These are phyloP conservation scores for Hymenochirus boettgeri DNA, from an alignment of 2,113 vertebrate genomes.

Conservation along the genomic window DNA sequence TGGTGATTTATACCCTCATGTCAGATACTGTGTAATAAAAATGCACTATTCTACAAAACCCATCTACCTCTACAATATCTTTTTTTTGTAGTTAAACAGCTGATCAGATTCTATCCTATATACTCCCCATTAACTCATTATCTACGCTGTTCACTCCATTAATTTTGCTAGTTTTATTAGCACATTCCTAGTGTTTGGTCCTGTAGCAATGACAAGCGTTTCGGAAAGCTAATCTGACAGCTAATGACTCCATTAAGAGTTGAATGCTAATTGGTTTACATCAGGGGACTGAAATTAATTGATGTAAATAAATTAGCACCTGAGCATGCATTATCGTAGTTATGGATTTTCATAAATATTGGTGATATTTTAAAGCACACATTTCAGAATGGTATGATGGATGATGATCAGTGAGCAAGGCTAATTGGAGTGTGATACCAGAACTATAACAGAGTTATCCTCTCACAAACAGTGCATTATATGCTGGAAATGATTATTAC, in stretches of 20 bases:
- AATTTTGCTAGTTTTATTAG: conserved; percentile 93
- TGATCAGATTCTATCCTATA: conserved; percentile 76
- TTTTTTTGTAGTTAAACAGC: conserved; percentile 77
- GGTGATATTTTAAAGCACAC: conserved; percentile 56
- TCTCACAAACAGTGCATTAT: conserved; percentile 52
- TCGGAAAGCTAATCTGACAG: conserved; percentile 91
- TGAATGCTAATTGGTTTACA: conserved; percentile 93
- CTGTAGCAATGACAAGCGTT: conserved; percentile 80
- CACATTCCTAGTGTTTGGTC: conserved; percentile 70
- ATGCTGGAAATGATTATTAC: conserved; percentile 45
- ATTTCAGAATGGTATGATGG: conserved; percentile 51
- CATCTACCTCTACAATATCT: conserved; percentile 71
- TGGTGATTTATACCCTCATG: neutral
- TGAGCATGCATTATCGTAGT: conserved; percentile 73
- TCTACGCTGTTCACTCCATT: conserved; percentile 90
- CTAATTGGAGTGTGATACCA: conserved; percentile 60
- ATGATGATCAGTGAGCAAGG: conserved; percentile 56
- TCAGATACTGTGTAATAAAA: neutral
- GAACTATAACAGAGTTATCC: conserved; percentile 55
- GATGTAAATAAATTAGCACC: conserved; percentile 96
- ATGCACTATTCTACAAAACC: conserved; percentile 57
- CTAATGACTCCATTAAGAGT: conserved; percentile 94
- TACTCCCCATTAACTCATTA: conserved; percentile 96
- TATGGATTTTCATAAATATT: conserved; percentile 63
- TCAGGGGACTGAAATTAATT: conserved; percentile 90